These are phyloP conservation scores for Palaemon carinicauda DNA, from an alignment of 1,140 invertebrate genomes.

Conservation along the genomic window DNA sequence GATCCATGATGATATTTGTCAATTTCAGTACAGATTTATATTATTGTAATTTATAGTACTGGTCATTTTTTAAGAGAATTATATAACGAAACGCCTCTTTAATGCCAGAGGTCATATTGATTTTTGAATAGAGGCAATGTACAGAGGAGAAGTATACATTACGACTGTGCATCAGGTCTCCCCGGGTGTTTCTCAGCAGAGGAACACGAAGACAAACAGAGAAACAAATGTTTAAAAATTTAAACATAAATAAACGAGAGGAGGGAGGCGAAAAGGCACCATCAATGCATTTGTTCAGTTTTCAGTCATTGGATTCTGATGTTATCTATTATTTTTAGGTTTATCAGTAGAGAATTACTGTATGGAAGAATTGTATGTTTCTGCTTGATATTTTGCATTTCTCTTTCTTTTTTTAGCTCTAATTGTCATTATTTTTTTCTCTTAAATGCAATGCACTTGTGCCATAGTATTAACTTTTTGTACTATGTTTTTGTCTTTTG, in stretches of 20 bases:
- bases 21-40: constrained; percentile 53
- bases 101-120: constrained; percentile 52
- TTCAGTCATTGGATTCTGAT: neutral
- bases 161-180: neutral
- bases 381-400: constrained; percentile 22
- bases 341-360: neutral
- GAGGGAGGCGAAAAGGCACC: neutral
- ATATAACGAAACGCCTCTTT: constrained; percentile 34
- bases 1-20: constrained; percentile 36
- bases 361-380: neutral
- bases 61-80: constrained; percentile 39
- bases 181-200: neutral
- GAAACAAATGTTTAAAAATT: too few species aligned
- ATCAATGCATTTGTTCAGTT: neutral
- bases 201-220: too few species aligned
- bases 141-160: neutral
- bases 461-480: constrained; percentile 1
- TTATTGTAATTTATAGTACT: constrained; percentile 55
- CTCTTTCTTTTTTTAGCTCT: constrained; percentile 19
- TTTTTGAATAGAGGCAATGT: constrained; percentile 39
- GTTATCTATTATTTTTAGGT: neutral
- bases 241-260: constrained; percentile 7
- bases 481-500: neutral
- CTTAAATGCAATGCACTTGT: neutral
- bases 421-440: constrained; percentile 3